Evolutionary conservation across 2,888 invertebrate species (phyloP).

Genomic region (Tipula confusa): DNA sequence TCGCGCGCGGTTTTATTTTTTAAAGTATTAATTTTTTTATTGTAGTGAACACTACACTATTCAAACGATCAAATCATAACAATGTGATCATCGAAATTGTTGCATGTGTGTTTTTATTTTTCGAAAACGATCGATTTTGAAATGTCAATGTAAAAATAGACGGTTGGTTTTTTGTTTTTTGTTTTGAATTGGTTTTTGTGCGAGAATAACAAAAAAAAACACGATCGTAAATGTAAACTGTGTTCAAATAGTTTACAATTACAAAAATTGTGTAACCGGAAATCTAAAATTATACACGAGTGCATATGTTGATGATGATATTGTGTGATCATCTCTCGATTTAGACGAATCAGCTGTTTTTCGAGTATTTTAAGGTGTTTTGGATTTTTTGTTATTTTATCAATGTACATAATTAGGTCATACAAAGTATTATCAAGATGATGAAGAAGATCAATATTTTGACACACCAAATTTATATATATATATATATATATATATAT

Average conservation of each 20-base stretch:
- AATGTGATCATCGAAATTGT: neutral
- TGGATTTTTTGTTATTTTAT: neutral
- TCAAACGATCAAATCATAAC: neutral
- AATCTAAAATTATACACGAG: neutral
- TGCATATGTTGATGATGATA: neutral
- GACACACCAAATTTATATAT: too few relatives aligned
- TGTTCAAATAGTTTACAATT: neutral
- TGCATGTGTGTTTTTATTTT: too few relatives aligned
- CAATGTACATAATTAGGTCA: neutral
- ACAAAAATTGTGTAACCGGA: neutral
- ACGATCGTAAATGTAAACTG: neutral
- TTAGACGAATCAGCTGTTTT: neutral
- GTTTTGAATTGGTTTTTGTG: neutral
- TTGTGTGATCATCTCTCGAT: neutral
- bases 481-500: neutral
- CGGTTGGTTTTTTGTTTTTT: neutral
- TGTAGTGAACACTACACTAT: too few relatives aligned
- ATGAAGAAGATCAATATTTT: constrained; percentile 12
- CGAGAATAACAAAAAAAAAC: too few relatives aligned
- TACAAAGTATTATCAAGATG: neutral
- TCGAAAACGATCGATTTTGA: neutral
- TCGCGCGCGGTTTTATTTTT: neutral
- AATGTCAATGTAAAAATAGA: neutral
- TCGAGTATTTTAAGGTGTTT: neutral
- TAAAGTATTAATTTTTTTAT: neutral